phyloP scores from a whole-genome alignment of 1,140 invertebrate genomes.

The Meloidogyne hapla region DNA sequence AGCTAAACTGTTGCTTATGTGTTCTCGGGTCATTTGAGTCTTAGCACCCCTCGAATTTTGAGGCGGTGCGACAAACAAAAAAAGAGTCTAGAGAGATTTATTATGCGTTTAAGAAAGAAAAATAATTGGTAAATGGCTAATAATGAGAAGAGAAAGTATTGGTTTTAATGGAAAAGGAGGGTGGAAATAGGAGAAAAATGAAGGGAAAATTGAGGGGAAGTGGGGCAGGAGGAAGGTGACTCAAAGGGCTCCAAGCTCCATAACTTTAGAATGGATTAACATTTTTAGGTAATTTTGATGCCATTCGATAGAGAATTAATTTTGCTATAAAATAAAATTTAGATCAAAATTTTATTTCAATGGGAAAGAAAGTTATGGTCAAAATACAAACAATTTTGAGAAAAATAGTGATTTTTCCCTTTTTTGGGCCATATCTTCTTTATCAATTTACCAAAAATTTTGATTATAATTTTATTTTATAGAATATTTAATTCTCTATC shows the following conservation, averaged over 20 bases:
- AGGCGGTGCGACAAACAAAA: not conserved
- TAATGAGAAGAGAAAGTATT: not conserved
- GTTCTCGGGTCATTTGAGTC: not conserved
- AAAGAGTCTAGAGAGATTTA: not conserved
- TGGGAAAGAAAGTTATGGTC: not conserved
- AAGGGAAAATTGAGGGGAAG: not conserved
- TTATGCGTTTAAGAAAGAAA: not conserved
- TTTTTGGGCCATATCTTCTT: not conserved
- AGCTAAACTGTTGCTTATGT: not conserved
- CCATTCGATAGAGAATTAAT: not conserved
- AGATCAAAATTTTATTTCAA: not conserved
- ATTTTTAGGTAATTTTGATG: not conserved
- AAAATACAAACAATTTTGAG: not conserved
- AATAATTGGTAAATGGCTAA: not conserved
- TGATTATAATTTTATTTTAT: not conserved
- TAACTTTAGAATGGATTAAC: not conserved
- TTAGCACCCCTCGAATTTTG: not conserved
- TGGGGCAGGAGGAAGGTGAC: not conserved
- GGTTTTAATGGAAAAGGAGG: not conserved
- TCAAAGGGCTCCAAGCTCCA: not conserved
- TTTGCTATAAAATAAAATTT: not conserved
- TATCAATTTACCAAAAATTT: not conserved
- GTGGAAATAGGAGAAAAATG: not conserved
- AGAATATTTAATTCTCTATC: not conserved
- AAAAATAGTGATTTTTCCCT: not conserved